phyloP scores from a whole-genome alignment of 2,888 invertebrate species.

The Tineola bisselliella region DNA sequence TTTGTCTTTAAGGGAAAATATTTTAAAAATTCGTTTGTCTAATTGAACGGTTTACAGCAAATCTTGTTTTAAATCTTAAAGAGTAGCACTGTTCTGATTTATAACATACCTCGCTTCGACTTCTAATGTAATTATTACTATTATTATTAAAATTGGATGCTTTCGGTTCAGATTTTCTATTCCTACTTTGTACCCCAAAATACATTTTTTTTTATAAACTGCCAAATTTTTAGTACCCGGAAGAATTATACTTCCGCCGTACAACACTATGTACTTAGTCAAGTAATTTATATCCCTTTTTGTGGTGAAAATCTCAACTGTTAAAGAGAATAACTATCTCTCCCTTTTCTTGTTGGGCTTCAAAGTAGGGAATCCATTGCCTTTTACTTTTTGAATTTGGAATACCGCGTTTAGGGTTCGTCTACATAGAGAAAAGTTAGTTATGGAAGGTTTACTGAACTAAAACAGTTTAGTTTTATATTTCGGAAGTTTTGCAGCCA shows the following conservation, averaged over 20 bases:
- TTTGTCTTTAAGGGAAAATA: too few species aligned
- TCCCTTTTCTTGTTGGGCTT: background rate
- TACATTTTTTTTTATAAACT: background rate
- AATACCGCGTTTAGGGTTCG: conserved; percentile 12
- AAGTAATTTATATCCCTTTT: conserved; percentile 52
- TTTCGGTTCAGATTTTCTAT: conserved; percentile 24
- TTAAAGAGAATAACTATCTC: background rate
- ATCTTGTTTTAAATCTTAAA: too few species aligned
- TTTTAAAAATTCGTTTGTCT: too few species aligned
- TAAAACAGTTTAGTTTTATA: too few species aligned
- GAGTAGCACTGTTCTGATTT: conserved; percentile 33
- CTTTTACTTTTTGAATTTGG: conserved; percentile 35
- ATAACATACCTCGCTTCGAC: conserved; percentile 28
- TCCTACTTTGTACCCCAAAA: too few species aligned
- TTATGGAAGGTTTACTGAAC: too few species aligned
- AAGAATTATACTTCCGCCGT: background rate
- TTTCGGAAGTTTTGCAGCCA: too few species aligned
- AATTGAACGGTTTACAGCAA: too few species aligned
- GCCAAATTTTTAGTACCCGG: background rate
- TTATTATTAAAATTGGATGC: conserved; percentile 66
- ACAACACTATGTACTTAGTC: conserved; percentile 22
- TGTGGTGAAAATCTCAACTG: conserved; percentile 34
- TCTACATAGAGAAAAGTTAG: too few species aligned
- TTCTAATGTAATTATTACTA: conserved; percentile 63
- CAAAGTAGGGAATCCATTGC: background rate